Evolutionary conservation across 2,797 vertebrate species (phyloP).

Genomic region (Chanos chanos): DNA sequence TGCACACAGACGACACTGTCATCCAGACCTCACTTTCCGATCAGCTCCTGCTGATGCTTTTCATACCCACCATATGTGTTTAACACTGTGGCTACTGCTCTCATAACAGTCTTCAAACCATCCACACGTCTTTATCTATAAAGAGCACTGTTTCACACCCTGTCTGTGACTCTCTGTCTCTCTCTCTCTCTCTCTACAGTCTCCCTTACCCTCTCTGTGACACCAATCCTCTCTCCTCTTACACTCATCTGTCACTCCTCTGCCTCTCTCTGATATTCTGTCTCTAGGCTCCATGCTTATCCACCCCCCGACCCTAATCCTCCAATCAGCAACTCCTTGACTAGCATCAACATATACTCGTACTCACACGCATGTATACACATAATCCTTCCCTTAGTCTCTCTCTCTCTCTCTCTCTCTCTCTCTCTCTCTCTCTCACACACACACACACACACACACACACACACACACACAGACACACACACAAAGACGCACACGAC

Average conservation of each 20-base stretch:
- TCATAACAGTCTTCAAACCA: too few species aligned
- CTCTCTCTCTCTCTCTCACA: slow-evolving; percentile 25
- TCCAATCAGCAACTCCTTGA: slow-evolving; percentile 21
- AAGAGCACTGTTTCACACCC: neutral
- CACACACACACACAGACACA: too few species aligned
- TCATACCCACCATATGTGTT: too few species aligned
- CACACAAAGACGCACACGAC: too few species aligned
- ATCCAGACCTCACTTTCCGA: too few species aligned
- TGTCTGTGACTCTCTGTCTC: neutral
- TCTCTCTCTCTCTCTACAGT: neutral
- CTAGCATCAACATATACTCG: neutral
- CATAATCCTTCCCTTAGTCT: neutral
- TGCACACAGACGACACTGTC: too few species aligned
- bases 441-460: too few species aligned
- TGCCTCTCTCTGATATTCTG: too few species aligned
- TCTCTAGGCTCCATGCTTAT: too few species aligned
- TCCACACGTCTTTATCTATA: neutral
- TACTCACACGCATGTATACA: neutral
- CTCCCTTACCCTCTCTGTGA: neutral
- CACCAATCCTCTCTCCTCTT: neutral
- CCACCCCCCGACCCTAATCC: slow-evolving; percentile 27
- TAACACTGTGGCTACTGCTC: too few species aligned
- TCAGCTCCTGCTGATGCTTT: too few species aligned
- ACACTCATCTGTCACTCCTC: neutral
- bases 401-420: neutral